Conservation (phyloP, 2,113 vertebrate species). For the Notechis scutatus region DNA sequence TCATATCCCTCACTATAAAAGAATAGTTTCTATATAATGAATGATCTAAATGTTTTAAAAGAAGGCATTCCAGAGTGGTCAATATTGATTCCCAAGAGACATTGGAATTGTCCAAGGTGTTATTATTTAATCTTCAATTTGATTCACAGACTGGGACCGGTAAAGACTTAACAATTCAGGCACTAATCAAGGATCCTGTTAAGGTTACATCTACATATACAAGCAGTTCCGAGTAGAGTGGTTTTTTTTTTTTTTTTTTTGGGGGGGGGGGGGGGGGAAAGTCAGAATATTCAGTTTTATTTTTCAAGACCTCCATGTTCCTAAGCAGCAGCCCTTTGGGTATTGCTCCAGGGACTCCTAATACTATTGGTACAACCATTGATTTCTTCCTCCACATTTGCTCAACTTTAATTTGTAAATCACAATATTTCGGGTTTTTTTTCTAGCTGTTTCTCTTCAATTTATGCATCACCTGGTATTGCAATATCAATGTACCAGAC, state of each 20-base stretch:
- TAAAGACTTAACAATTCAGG: neutral
- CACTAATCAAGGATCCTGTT: neutral
- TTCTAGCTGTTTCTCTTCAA: neutral
- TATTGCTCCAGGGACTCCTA: neutral
- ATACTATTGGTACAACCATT: neutral
- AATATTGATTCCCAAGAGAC: too few species aligned
- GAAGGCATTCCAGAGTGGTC: too few species aligned
- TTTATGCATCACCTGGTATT: neutral
- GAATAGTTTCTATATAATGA: neutral
- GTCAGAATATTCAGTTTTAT: neutral
- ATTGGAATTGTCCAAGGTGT: neutral
- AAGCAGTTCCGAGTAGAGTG: neutral
- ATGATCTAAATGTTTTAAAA: neutral
- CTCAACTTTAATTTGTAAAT: neutral
- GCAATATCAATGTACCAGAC: neutral
- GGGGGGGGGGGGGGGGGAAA: neutral
- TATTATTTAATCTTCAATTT: neutral
- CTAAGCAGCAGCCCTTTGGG: neutral
- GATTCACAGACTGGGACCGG: neutral
- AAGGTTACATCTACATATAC: neutral
- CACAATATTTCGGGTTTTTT: neutral
- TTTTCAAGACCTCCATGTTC: neutral
- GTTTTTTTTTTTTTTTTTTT: neutral
- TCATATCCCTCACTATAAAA: neutral
- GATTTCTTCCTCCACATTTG: neutral